Base-by-base conservation (phyloP, 2,113 vertebrate species). In the Corythaeola cristata region DNA sequence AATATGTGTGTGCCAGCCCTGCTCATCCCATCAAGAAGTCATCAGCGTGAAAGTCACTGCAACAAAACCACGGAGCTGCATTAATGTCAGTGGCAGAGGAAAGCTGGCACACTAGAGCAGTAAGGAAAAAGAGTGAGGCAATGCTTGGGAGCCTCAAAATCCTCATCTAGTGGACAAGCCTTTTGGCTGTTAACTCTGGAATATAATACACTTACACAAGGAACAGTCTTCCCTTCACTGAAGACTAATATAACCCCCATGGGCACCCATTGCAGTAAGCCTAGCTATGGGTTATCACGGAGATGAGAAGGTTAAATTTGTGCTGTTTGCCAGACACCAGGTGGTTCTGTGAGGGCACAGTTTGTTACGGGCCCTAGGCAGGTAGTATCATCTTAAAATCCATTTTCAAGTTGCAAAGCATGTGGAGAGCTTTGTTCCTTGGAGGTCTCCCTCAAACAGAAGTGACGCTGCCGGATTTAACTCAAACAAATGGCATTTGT, bases 11-110 rank as follows among this genome's bases (percentile, higher is more conserved):
- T 49, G 14, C 50, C 68, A 83, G 39, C 19, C 20, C 41, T 53
- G 16, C 21, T 86, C 47, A 55, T 49, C 49, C 32, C 58, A 32
- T 32, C 50, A 12, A 56, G 56, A 63, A 44, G 8, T 53, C 24
- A 0, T 4, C 86, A 81, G 30, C 32, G 2, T 30, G 35, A 62
- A 74, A 58, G n/a, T 79, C 68, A 71, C 35, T 0, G 0, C 16
- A 44, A 35, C 9, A 44, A 75, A 90, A 39, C 3, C 10, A 8
- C 8, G 17, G 28, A 62, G 19, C 66, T 55, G 33, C 15, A 11
- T 59, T 49, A 75, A n/a, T 1, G 1, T 14, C 52, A 55, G 37
- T 35, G 41, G 56, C 30, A 67, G n/a, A 47, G n/a, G 66, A 67
- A 55, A 79, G 21, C 56, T 87, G 63, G 49, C 33, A 68, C 56